These are phyloP conservation scores for Sarcophilus harrisii DNA, from an alignment of 2,797 vertebrate genomes.

Conservation along the genomic window DNA sequence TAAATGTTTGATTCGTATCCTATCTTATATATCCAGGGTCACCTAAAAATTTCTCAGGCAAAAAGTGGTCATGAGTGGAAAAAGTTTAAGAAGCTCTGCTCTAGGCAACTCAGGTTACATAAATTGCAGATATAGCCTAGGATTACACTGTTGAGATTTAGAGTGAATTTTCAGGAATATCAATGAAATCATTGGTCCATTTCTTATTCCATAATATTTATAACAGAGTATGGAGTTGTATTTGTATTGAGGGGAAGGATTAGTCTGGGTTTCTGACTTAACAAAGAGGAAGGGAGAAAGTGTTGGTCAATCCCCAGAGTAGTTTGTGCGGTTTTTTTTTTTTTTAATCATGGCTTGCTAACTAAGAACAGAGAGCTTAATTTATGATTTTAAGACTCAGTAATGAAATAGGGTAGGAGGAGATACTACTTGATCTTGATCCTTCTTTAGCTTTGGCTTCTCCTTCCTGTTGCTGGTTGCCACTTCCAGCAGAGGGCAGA, in stretches of 20 bases:
- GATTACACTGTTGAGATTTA: not conserved
- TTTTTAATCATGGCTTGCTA: not conserved
- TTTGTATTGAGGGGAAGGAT: not conserved
- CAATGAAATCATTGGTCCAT: not conserved
- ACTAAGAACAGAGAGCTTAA: not conserved
- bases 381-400: not conserved
- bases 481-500: constrained; percentile 75
- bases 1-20: too few species aligned
- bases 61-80: too few species aligned
- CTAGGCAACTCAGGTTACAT: not conserved
- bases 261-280: not conserved
- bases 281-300: not conserved
- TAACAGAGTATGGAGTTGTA: not conserved
- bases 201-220: not conserved
- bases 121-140: not conserved
- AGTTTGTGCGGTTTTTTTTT: not conserved
- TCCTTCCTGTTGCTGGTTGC: constrained; percentile 43
- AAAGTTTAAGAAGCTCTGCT: too few species aligned
- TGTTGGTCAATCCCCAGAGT: not conserved
- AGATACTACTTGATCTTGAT: not conserved
- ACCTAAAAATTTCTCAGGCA: too few species aligned
- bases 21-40: too few species aligned
- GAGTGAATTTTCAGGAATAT: not conserved
- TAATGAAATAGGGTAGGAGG: not conserved
- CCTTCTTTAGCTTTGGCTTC: not conserved